Evolutionary conservation across 2,113 vertebrate species (phyloP), one percentile per base, ranked within the genome.

Genomic region (Rutilus rutilus): DNA sequence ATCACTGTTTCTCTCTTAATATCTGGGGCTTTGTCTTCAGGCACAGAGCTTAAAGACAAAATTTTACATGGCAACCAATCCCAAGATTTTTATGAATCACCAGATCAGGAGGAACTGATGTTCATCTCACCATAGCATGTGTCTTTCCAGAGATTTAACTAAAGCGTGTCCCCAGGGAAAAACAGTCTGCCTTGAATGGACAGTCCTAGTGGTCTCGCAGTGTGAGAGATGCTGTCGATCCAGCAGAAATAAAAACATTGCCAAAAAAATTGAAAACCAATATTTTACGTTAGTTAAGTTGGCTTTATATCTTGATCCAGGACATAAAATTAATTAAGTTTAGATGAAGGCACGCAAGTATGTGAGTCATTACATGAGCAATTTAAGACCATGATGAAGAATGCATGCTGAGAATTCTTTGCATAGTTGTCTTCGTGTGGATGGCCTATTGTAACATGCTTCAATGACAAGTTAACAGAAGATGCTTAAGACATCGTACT

Each of bases 301-400:
- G 64, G 52, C 57, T 75, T 74, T 65, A 23, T 59, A 25, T 25
- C 50, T 23, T 74, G 50, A 86, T 50, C 67, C 85, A 81, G 54
- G n/a, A n/a, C 54, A 86, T 86, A 73, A 69, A 67, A 19, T 69
- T 36, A 82, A 36, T 82, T 82, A 82, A 82, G 69, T 82, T 65
- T 69, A 33, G 62, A 82, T 52, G 25, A 82, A 82, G 15, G 12
- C 42, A 33, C n/a, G 19, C 64, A 30, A 39, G 59, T 45, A 64
- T 64, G 39, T 3, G 15, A 62, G 79, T 69, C 42, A 52, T 52
- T 82, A 15, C 62, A 69, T 67, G 73, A 45, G 73, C 42, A 77
- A 65, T 64, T 30, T 62, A 77, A 85, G 83, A 77, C 62, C 17
- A 4, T 60, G 54, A 64, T 47, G 57, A 64, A 30, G 57, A 75